Base-by-base conservation (phyloP, 2,113 vertebrate genomes). In the Melospiza melodia region DNA sequence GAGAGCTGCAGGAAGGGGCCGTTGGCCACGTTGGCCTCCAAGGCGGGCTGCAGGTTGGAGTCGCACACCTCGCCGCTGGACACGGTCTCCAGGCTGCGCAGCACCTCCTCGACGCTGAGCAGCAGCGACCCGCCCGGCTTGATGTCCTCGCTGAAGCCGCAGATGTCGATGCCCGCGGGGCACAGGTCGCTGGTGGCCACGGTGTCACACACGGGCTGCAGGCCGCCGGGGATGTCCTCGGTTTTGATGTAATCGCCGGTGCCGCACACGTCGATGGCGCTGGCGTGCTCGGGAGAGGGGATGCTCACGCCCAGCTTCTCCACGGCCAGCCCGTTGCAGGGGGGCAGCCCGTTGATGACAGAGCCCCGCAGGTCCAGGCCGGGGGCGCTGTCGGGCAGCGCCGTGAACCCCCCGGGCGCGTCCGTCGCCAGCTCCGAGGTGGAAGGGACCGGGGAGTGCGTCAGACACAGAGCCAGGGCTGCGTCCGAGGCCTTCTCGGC, bases 11-110 rank as follows among this genome's bases (percentile, higher is more conserved):
- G 96, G 88, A 98, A 98, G 55, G 99, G 98, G 86, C 99, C 98
- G 2, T 99, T 99, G 83, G 98, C 97, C 95, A 98, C 96, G 91
- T 97, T 98, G 7, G 98, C 91, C 90, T 98, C 98, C 96, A 97
- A 96, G 90, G 94, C 96, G 58, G 98, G 98, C 95, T 98, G 98
- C 94, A 98, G 97, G 89, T 97, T 97, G 81, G 97, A 97, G 66
- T 98, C 98, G 84, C 98, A 98, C 93, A 98, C 98, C 33, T 98
- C 98, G 67, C 98, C 97, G 75, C 97, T 98, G 6, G 98, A 97
- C 96, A 99, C 99, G 0, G 99, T 99, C 96, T 99, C 99, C 80
- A 99, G 98, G 97, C 98, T 99, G 91, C 99, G 98, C 87, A 99
- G 98, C 52, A 99, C 98, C 96, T 99, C 99, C 98, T 99, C 99